Conservation (phyloP, 2,888 invertebrate species). For the Zonitis immaculata region DNA sequence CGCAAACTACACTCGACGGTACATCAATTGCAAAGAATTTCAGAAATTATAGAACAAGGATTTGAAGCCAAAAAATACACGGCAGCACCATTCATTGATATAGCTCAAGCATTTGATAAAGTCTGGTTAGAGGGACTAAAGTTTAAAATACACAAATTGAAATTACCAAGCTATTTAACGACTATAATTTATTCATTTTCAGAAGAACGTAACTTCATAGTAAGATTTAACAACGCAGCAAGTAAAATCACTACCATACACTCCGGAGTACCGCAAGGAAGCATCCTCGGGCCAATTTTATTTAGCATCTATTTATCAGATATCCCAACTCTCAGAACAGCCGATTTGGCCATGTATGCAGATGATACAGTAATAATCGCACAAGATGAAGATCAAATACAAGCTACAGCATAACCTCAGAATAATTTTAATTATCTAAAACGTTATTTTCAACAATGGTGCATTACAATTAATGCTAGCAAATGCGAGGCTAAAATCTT, state of each 20-base stretch:
- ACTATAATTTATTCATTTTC: no score
- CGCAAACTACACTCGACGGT: background rate
- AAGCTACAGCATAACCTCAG: background rate
- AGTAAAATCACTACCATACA: background rate
- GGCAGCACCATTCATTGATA: background rate
- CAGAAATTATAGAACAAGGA: background rate
- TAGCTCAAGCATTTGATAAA: background rate
- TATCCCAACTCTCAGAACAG: no score
- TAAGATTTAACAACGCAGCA: no score
- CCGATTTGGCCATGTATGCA: no score
- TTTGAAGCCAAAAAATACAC: background rate
- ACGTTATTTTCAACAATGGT: background rate
- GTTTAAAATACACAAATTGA: no score
- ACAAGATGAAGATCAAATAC: background rate
- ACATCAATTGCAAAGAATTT: background rate
- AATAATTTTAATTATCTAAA: background rate
- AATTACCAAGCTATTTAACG: no score
- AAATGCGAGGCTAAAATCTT: background rate
- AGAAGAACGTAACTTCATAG: no score
- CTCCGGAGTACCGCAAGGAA: background rate
- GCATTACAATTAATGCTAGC: background rate
- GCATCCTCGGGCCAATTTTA: background rate
- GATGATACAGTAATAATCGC: no score
- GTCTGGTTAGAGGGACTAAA: no score
- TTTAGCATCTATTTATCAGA: background rate